Evolutionary conservation across 2,888 invertebrate genomes (phyloP).

Genomic region (Chydorus sphaericus): DNA sequence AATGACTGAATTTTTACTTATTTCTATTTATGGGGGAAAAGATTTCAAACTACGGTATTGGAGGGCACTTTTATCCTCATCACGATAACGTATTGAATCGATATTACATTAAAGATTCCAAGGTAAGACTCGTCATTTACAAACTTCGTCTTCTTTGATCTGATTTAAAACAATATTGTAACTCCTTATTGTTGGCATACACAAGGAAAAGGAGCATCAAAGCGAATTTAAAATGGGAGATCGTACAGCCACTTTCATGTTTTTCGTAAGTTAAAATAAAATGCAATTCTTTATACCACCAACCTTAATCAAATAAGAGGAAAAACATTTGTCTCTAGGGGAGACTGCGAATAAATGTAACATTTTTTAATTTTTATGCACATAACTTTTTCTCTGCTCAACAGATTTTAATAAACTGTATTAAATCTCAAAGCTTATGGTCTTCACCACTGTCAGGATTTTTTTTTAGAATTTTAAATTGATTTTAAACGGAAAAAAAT

Average conservation of each 20-base stretch:
- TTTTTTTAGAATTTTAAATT: no score
- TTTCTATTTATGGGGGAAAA: slow-evolving; percentile 18
- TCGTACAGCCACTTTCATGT: slow-evolving; percentile 24
- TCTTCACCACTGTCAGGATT: slow-evolving; percentile 22
- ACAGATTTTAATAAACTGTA: no score
- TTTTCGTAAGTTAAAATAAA: slow-evolving; percentile 23
- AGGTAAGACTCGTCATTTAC: slow-evolving; percentile 19
- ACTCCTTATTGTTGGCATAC: slow-evolving; percentile 12
- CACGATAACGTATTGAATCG: slow-evolving; percentile 21
- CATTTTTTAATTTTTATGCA: no score
- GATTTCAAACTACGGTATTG: slow-evolving; percentile 33
- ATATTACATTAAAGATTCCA: slow-evolving; percentile 19
- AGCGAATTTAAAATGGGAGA: slow-evolving; percentile 20
- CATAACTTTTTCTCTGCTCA: no score
- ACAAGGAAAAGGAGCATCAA: slow-evolving; percentile 10
- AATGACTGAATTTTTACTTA: no score
- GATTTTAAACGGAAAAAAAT: neutral
- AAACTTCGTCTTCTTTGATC: neutral
- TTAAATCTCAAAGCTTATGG: slow-evolving; percentile 24
- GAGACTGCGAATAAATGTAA: slow-evolving; percentile 24
- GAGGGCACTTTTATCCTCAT: slow-evolving; percentile 33
- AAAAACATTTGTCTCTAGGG: slow-evolving; percentile 15
- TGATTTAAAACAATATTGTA: neutral
- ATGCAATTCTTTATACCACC: neutral
- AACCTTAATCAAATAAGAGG: neutral